Evolutionary conservation across 1,140 invertebrate genomes (phyloP), one percentile per base, ranked within the genome.

Genomic region (Brachionus rubens): DNA sequence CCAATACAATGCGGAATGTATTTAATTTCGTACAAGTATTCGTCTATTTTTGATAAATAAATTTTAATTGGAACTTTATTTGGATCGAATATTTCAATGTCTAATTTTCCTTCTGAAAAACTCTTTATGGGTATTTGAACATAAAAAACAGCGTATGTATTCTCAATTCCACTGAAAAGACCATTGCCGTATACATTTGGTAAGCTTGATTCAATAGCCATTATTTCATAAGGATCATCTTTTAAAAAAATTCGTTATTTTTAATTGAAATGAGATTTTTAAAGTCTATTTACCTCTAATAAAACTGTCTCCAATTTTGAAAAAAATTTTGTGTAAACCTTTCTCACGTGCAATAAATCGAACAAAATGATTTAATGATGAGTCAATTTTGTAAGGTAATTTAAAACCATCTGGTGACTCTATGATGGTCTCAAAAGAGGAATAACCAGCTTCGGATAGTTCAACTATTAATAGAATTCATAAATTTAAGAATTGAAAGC

Each of bases 121-220:
- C 89, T n/a, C n/a, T n/a, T n/a, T n/a, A n/a, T 88, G 91, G 40
- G 94, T 94, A 85, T 98, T 94, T 85, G 98, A 93, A 96, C 90
- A 28, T 46, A 75, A 59, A 43, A 47, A 7, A 46, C 7, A 6
- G 21, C 16, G 30, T 16, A 28, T 0, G 36, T 75, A 24, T 47
- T 41, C 28, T 54, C 40, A 14, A 59, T 6, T 14, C 36, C 59
- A 24, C 43, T 21, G n/a, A 9, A 65, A 46, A 65, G 59, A 65
- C 59, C 59, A 28, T 65, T 41, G 24, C 59, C 59, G 3, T 65
- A 65, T 43, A 65, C 59, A 14, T 12, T 65, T 14, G 41, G 12
- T 24, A 43, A 43, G 43, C n/a, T 14, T 24, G 7, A 43, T 14
- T 65, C 59, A 24, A 12, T 12, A n/a, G 59, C 40, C 19, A 30